Evolutionary conservation across 2,888 invertebrate species (phyloP), one percentile per base, ranked within the genome.

Genomic region (Temnothorax unifasciatus): DNA sequence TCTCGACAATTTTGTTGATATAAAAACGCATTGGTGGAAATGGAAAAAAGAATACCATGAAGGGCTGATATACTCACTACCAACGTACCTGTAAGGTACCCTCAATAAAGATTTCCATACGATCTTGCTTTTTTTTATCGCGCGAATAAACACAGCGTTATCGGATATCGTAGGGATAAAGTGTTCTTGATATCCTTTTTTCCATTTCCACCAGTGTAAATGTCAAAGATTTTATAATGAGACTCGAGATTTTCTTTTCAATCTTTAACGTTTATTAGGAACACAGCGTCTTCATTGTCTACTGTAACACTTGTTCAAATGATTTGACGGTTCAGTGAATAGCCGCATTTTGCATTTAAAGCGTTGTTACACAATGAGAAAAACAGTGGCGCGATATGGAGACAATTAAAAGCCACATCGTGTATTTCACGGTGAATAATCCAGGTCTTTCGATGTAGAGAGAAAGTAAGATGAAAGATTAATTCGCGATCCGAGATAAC

Each of bases 401-500:
- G 59, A 74, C 74, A 74, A 74, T 74, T 74, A 74, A 44, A 47
- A 74, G 29, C 15, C 44, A 47, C 29, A 38, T 59, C 29, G 29
- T 59, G 47, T 61, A 44, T 74, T 74, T 74, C 74, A 74, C 41
- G 59, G 13, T 44, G 59, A n/a, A 29, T 61, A 41, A 61, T 74
- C 9, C n/a, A 61, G 3, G 59, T 44, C 21, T 64, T 64, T 11
- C 41, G 11, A 61, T 25, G 59, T n/a, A 29, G 44, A n/a, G 59
- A 71, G 69, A 81, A 81, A 81, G 81, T 71, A 47, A 71, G 61
- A 50, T 50, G 63, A 71, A 61, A 81, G 71, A 81, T 71, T 59
- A 71, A 71, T 71, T 25, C 47, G 8, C 66, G 61, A 81, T 68
- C 18, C 38, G 47, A 69, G 44, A 50, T 61, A 66, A 47, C 25